Percentiles rank a stretch among this genome's conserved stretches.
These are phyloP conservation scores for Psilopogon haemacephalus DNA, from an alignment of 2,113 vertebrate species.

Conservation along the genomic window DNA sequence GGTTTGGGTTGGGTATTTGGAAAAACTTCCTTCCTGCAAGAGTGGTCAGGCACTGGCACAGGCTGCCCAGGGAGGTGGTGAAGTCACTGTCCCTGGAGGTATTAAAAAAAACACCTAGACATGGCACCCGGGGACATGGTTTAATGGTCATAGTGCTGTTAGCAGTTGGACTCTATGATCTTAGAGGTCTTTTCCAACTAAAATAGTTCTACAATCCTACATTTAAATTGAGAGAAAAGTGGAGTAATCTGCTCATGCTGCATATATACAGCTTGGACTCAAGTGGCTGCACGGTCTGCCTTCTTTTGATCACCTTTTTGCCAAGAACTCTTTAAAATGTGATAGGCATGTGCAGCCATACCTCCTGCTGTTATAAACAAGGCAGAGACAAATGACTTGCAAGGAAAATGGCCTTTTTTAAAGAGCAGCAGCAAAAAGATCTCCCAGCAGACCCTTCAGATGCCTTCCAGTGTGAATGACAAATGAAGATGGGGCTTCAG, in stretches of 20 bases:
- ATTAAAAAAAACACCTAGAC: too few relatives aligned
- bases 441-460: constrained; percentile 24
- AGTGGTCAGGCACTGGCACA: too few relatives aligned
- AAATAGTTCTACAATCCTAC: too few relatives aligned
- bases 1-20: too few relatives aligned
- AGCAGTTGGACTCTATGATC: too few relatives aligned
- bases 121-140: too few relatives aligned
- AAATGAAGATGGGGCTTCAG: not conserved
- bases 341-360: not conserved
- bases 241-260: not conserved
- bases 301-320: not conserved
- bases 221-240: not conserved
- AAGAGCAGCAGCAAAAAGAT: not conserved
- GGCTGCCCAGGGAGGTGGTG: too few relatives aligned
- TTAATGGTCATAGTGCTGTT: too few relatives aligned
- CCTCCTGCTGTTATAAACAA: not conserved
- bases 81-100: too few relatives aligned
- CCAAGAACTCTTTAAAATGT: not conserved
- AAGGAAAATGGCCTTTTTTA: not conserved
- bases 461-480: constrained; percentile 14
- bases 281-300: not conserved
- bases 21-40: too few relatives aligned
- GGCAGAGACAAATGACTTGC: not conserved
- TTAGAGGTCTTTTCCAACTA: too few relatives aligned
- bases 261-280: not conserved